phyloP scores from a whole-genome alignment of 2,113 vertebrate genomes.

The Chaetodon trifascialis region DNA sequence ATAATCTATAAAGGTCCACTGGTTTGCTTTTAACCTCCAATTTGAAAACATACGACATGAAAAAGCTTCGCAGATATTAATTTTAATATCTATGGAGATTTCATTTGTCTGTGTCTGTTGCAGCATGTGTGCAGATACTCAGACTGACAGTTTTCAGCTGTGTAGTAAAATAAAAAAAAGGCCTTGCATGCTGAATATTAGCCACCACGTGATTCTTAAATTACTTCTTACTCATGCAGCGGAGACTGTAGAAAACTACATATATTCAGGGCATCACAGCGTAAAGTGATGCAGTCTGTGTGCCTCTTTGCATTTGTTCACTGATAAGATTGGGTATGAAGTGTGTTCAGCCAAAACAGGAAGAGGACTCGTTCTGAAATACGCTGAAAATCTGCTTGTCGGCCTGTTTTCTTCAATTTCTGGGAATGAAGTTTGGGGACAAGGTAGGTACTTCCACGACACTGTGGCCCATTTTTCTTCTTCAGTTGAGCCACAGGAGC shows the following conservation, averaged over 20 bases:
- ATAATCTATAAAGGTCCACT: conserved; percentile 38
- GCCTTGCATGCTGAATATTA: background rate
- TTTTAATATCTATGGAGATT: conserved; percentile 1
- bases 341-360: background rate
- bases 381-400: background rate
- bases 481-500: conserved; percentile 1
- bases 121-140: conserved; percentile 1
- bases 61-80: conserved; percentile 19
- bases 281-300: background rate
- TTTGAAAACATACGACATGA: conserved; percentile 32
- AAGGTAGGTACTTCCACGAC: background rate
- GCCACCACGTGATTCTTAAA: background rate
- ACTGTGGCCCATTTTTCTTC: background rate
- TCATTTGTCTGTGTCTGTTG: background rate
- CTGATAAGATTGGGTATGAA: background rate
- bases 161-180: background rate
- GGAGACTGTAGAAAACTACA: background rate
- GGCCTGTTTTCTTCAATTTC: background rate
- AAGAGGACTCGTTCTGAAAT: background rate
- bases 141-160: background rate
- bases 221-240: background rate
- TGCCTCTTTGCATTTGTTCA: background rate
- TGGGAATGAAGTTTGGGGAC: too few species aligned
- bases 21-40: conserved; percentile 48
- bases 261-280: background rate